Base-by-base conservation (phyloP, 2,797 vertebrate genomes). In the Emys orbicularis region DNA sequence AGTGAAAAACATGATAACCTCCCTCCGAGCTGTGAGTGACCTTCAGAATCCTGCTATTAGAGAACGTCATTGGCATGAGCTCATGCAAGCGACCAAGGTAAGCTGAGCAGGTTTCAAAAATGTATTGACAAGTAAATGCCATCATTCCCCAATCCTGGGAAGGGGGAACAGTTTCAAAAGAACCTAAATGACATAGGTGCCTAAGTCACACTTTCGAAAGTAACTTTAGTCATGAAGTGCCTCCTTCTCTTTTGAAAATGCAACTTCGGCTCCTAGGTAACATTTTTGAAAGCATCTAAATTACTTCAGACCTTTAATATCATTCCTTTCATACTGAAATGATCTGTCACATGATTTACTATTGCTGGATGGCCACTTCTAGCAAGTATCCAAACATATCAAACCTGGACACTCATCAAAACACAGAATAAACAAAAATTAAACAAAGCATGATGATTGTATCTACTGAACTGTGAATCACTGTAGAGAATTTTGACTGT, bases 11-110 rank as follows among this genome's bases (percentile, higher is more conserved):
- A 98, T 96, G 97, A 98, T 98, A 13, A 98, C 96, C 0, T 98
- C 98, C 29, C 97, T 98, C 87, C 95, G 97, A 0, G 97, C 98
- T 0, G 95, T 98, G 53, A 98, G 96, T 0, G 98, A 98, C 76
- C 97, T 98, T 89, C 98, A 98, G 97, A 98, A 98, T 94, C 98
- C 98, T 0, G 97, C 98, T 93, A 98, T 98, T 90, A 97, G 98
- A 4, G 96, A 97, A 9, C 98, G 98, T 31, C 98, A 98, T 97
- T 98, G 98, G 98, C 97, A 96, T 54, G 97, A 98, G 96, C 98
- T 98, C 47, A 98, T 98, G 98, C 95, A 98, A 83, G 97, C 98
- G 59, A 97, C 98, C 12, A 96, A 98, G 98, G 98, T 98, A 53
- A 47, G 27, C 65, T 68, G n/a, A 37, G 34, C 61, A n/a, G 16